Base-by-base conservation (phyloP, 1,140 invertebrate species). In the Drosophila aff. region DNA sequence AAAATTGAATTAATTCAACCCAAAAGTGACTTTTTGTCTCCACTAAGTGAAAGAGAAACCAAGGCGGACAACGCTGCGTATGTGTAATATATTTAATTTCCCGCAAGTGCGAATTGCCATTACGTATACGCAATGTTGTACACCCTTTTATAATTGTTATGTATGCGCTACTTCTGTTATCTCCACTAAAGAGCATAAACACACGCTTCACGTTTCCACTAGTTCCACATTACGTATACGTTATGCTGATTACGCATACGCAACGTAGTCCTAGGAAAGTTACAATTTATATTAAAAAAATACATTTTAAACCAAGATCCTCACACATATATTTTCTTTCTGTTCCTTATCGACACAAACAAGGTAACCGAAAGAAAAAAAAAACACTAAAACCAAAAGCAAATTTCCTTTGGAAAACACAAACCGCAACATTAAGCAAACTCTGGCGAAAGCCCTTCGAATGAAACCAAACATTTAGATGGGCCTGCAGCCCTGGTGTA, bases 401-500 rank as follows among this genome's bases (percentile, higher is more conserved):
- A 52, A 47, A 63, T 40, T 23, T 50, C 44, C 61, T 23, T 26
- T 33, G 31, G 16, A 66, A 66, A 69, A 50, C 47, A 43, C 41
- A 46, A 67, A 38, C 40, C 63, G 31, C 62, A 71, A 41, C 36
- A 67, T 47, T 49, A 49, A 40, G 36, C 64, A 47, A 63, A 67
- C 59, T 63, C 43, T 38, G 59, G 26, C 5, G 0, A 63, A 40
- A 60, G 58, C 58, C 58, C 7, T 62, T 62, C 33, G 15, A 47
- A 49, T 49, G 28, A 66, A 66, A 55, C 49, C 23, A 40, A 69
- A 57, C 21, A 23, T 23, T 23, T 7, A 13, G 67, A 49, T 40
- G 41, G 18, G 16, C n/a, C 57, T 49, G 33, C 65, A 76, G 62
- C 74, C 47, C 72, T 76, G 61, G 41, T 47, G 38, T 63, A 58